Base-by-base conservation (phyloP, 2,113 vertebrate species). In the Madoqua kirkii region DNA sequence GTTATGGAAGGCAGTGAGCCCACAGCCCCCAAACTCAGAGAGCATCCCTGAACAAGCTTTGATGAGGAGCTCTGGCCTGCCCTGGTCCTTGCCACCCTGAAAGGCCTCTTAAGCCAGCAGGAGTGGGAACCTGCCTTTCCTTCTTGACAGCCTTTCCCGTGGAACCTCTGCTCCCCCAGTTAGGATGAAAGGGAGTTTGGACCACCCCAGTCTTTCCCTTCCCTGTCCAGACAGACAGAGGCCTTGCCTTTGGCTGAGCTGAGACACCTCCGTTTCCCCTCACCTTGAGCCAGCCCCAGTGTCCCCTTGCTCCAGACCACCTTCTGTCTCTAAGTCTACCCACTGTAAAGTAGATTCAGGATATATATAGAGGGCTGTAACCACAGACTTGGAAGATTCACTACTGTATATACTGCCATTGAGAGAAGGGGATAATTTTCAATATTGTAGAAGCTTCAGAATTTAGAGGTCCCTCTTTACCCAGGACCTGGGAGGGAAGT, bases 371-470 rank as follows among this genome's bases (percentile, higher is more conserved):
- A 97, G 85, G 88, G 31, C 97, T 76, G 43, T 91, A 92, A 87
- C 83, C 54, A 93, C 95, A 97, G 96, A 96, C 64, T 16, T 31
- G 76, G 93, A 74, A 97, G 94, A 86, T 93, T 91, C n/a, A 57
- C 89, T 96, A 79, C 83, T 98, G 96, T 98, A 98, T 94, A 98
- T 98, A 97, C 95, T 97, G 98, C 97, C 97, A 92, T 60, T 86
- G 95, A 98, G 79, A 93, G 79, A 93, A 91, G 91, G 96, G 96
- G 96, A 57, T 85, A 48, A 92, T 94, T 96, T 90, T 96, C 91
- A 95, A 85, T 95, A 87, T 15, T 74, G 87, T 97, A 97, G 98
- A 96, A 97, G 91, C 97, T 98, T 97, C 97, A 97, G 96, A 97
- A 90, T 96, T 98, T 98, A 98, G 96, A 95, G 97, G 96, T 92